phyloP scores from a whole-genome alignment of 2,113 vertebrate species.

The Shinisaurus crocodilurus region DNA sequence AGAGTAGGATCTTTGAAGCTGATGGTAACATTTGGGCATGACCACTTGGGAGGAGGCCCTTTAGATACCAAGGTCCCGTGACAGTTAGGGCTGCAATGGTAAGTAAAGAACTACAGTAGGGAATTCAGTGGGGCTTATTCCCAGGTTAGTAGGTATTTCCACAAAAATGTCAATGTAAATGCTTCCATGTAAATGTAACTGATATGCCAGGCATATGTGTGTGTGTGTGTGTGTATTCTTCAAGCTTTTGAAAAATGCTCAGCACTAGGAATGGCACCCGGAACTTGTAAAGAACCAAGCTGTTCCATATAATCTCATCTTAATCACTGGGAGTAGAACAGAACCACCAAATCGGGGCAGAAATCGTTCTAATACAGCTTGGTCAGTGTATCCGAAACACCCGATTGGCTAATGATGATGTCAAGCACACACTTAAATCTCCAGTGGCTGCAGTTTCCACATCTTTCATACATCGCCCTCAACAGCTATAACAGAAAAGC shows the following conservation, averaged over 20 bases:
- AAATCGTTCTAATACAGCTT: conserved; percentile 47
- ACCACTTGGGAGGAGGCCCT: neutral
- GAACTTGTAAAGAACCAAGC: rapidly evolving
- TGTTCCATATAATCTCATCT: rapidly evolving
- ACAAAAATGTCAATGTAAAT: neutral
- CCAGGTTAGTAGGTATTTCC: no score
- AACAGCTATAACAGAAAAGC: conserved; percentile 50
- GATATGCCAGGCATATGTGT: neutral
- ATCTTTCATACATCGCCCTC: conserved; percentile 38
- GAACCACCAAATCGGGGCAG: conserved; percentile 34
- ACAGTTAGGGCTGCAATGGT: neutral
- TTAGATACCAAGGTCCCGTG: neutral
- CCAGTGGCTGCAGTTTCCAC: conserved; percentile 68
- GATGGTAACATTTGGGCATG: neutral
- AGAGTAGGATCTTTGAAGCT: neutral
- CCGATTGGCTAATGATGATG: conserved; percentile 75
- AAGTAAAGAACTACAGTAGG: neutral
- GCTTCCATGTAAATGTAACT: neutral
- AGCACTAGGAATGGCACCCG: neutral
- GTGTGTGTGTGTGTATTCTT: neutral
- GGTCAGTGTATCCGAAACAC: conserved; percentile 59
- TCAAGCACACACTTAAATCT: conserved; percentile 71
- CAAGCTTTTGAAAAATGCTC: neutral
- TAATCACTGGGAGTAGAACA: neutral
- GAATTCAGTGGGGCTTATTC: no score